These are phyloP conservation scores for Tachypleus tridentatus DNA, from an alignment of 1,140 invertebrate genomes.

Conservation along the genomic window DNA sequence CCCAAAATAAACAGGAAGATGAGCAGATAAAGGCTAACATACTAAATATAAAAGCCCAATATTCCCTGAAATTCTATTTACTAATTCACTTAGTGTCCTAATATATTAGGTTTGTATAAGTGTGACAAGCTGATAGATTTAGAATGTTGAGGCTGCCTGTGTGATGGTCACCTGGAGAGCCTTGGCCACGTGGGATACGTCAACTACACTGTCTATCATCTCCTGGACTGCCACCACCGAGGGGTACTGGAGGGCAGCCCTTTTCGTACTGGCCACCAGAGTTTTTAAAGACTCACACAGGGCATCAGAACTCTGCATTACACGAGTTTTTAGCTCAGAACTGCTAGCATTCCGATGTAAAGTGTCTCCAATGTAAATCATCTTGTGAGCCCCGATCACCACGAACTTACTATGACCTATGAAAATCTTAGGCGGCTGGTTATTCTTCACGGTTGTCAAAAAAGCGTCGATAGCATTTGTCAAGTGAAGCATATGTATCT, in stretches of 20 bases:
- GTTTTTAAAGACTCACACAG: constrained; percentile 69
- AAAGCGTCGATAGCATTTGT: constrained; percentile 84
- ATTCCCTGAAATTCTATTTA: no score
- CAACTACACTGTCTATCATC: constrained; percentile 81
- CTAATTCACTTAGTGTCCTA: no score
- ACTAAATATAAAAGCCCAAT: no score
- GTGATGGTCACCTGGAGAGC: constrained; percentile 56
- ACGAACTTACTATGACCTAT: constrained; percentile 88
- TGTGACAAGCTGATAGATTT: background rate
- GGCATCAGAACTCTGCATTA: constrained; percentile 64
- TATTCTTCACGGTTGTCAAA: constrained; percentile 75
- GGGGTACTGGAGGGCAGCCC: constrained; percentile 78
- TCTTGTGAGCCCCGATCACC: constrained; percentile 76
- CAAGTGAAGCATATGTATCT: constrained; percentile 66
- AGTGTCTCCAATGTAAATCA: constrained; percentile 86
- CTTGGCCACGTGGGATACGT: constrained; percentile 61
- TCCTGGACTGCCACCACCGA: constrained; percentile 77
- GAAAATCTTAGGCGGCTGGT: constrained; percentile 84
- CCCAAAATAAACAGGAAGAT: no score
- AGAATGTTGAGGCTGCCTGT: constrained; percentile 34
- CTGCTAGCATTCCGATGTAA: constrained; percentile 58
- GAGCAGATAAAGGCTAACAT: no score
- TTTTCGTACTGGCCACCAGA: constrained; percentile 76
- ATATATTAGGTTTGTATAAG: no score
- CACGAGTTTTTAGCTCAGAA: constrained; percentile 38